Evolutionary conservation across 2,888 invertebrate genomes (phyloP).

Genomic region (Pterostichus madidus): DNA sequence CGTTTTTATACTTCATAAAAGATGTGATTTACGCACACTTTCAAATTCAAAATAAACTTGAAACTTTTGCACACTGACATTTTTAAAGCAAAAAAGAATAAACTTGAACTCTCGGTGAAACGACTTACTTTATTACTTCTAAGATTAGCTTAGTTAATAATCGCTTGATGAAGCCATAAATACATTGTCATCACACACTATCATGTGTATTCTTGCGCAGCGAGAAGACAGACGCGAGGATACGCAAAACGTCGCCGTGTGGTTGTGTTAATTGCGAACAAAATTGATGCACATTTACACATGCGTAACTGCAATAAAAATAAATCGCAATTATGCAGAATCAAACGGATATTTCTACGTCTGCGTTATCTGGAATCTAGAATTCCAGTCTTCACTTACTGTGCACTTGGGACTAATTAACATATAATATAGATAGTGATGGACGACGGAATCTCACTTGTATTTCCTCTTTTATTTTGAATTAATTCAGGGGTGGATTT

Average conservation of each 20-base stretch:
- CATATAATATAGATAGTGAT: conserved; percentile 53
- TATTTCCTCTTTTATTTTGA: not conserved
- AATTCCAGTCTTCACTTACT: conserved; percentile 36
- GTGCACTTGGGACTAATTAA: conserved; percentile 52
- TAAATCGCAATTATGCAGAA: conserved; percentile 70
- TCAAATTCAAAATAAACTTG: too few species aligned
- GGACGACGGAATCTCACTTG: conserved; percentile 15
- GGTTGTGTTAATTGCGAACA: conserved; percentile 47
- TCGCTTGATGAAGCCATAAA: conserved; percentile 46
- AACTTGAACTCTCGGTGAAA: too few species aligned
- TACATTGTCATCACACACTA: conserved; percentile 43
- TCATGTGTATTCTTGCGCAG: conserved; percentile 18
- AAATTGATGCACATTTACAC: conserved; percentile 61
- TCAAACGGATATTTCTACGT: conserved; percentile 69
- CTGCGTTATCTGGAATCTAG: conserved; percentile 69
- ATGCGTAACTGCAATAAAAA: conserved; percentile 67
- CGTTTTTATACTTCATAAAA: too few species aligned
- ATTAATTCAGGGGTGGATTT: not conserved
- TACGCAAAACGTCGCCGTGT: not conserved
- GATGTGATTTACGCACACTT: too few species aligned
- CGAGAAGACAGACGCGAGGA: not conserved
- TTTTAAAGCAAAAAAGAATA: too few species aligned
- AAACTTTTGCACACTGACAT: too few species aligned
- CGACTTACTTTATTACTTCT: not conserved
- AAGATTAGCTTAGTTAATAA: conserved; percentile 50